phyloP scores from a whole-genome alignment of 2,797 vertebrate species.

The Emydoidea blandingii region DNA sequence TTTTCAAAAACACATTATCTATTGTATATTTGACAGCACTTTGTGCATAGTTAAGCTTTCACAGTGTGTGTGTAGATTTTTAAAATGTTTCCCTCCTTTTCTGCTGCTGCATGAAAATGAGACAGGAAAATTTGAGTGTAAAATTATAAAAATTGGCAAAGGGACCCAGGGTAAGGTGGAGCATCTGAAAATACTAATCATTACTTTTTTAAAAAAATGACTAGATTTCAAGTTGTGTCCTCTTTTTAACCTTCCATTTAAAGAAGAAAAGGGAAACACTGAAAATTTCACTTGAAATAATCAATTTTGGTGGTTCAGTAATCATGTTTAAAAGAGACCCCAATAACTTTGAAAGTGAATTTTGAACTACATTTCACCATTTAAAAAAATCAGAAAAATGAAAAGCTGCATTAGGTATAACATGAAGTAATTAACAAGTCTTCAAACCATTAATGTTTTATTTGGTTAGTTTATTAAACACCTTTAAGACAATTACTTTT shows the following conservation, averaged over 20 bases:
- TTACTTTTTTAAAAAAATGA: not conserved
- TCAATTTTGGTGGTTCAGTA: not conserved
- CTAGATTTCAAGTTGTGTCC: not conserved
- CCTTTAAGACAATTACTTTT: slow-evolving; percentile 82
- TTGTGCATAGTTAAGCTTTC: not conserved
- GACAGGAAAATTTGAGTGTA: not conserved
- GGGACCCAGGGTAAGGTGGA: not conserved
- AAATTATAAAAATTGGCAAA: not conserved
- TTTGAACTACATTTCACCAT: not conserved
- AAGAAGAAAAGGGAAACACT: not conserved
- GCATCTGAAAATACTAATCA: not conserved
- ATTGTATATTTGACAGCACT: not conserved
- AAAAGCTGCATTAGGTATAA: not conserved
- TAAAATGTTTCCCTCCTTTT: not conserved
- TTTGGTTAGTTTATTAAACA: slow-evolving; percentile 84
- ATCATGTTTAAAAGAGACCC: not conserved
- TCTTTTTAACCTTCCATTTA: not conserved
- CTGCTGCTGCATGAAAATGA: not conserved
- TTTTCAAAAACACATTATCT: not conserved
- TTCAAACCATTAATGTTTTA: slow-evolving; percentile 80
- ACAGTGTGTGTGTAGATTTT: not conserved
- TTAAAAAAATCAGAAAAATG: not conserved
- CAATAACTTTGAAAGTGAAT: slow-evolving; percentile 35
- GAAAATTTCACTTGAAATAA: not conserved
- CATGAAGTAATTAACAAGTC: slow-evolving; percentile 46